These are phyloP conservation scores for Lerista edwardsae DNA, from an alignment of 2,797 vertebrate genomes.

Conservation along the genomic window DNA sequence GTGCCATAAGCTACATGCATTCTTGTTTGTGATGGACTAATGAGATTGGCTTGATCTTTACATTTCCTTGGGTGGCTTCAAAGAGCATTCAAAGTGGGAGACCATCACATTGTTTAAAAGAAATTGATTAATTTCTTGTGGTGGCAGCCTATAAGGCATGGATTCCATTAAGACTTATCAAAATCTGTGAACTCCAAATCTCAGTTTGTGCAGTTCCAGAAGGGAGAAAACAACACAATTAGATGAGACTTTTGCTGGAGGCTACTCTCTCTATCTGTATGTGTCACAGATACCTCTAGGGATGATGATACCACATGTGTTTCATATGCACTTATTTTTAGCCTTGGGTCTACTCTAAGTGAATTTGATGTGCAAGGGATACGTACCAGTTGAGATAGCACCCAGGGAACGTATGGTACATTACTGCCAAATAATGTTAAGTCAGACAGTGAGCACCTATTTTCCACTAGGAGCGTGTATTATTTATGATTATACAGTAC, in stretches of 20 bases:
- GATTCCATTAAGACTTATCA: slow-evolving; percentile 29
- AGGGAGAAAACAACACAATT: slow-evolving; percentile 18
- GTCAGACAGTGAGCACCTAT: slow-evolving; percentile 11
- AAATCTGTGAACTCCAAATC: slow-evolving; percentile 9
- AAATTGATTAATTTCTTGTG: slow-evolving; percentile 15
- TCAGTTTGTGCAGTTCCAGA: slow-evolving; percentile 16
- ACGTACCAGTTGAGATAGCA: slow-evolving; percentile 6
- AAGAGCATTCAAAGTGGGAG: slow-evolving; percentile 3
- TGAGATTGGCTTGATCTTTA: background rate
- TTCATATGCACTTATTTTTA: slow-evolving; percentile 28
- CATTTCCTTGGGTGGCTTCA: slow-evolving; percentile 3
- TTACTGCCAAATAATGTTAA: slow-evolving; percentile 24
- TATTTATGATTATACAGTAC: slow-evolving; percentile 40
- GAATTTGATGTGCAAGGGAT: slow-evolving; percentile 17
- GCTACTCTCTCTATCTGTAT: slow-evolving; percentile 23
- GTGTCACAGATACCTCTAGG: slow-evolving; percentile 25
- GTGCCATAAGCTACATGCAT: background rate
- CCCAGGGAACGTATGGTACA: background rate
- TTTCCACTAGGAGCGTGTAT: slow-evolving; percentile 10
- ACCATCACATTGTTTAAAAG: slow-evolving; percentile 24
- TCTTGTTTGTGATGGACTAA: background rate
- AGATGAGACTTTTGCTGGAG: slow-evolving; percentile 40
- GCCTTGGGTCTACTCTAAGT: slow-evolving; percentile 1
- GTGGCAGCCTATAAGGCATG: background rate
- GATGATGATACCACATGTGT: slow-evolving; percentile 27